Conservation (phyloP, 2,888 invertebrate species). For the Choristoneura rosaceana region DNA sequence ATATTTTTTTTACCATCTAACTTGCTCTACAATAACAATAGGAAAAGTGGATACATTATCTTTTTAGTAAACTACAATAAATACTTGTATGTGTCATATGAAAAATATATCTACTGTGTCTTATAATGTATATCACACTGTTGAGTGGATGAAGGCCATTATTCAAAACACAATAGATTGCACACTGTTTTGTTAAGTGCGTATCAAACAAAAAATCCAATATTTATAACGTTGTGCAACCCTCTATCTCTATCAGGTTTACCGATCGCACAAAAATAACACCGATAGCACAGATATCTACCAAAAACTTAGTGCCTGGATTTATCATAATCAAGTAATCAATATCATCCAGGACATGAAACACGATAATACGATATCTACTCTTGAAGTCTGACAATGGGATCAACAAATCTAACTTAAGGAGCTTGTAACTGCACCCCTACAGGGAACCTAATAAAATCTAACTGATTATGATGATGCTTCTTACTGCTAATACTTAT, state of each 20-base stretch:
- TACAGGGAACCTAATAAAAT: too few species aligned
- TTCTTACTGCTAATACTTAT: too few species aligned
- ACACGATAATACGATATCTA: conserved; percentile 58
- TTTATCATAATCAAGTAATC: conserved; percentile 71
- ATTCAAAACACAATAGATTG: conserved; percentile 11
- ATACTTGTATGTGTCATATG: neutral
- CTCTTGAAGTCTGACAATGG: conserved; percentile 23
- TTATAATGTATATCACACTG: neutral
- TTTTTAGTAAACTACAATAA: neutral
- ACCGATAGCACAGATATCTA: conserved; percentile 55
- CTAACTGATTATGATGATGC: too few species aligned
- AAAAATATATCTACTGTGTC: conserved; percentile 1
- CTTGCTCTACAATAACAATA: too few species aligned
- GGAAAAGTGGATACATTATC: too few species aligned
- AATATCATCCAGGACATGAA: conserved; percentile 67
- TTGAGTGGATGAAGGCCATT: conserved; percentile 21
- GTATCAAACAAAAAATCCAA: conserved; percentile 29
- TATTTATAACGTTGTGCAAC: conserved; percentile 55
- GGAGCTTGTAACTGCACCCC: too few species aligned
- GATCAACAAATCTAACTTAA: conserved; percentile 27
- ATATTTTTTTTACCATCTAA: too few species aligned
- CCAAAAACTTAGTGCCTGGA: conserved; percentile 51
- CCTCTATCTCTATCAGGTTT: conserved; percentile 63
- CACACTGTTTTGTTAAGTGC: conserved; percentile 10
- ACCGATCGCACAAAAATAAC: conserved; percentile 68